Percentiles rank a stretch among this genome's conserved stretches.
These are phyloP conservation scores for Archegozetes longisetosus DNA, from an alignment of 1,140 invertebrate species.

Conservation along the genomic window DNA sequence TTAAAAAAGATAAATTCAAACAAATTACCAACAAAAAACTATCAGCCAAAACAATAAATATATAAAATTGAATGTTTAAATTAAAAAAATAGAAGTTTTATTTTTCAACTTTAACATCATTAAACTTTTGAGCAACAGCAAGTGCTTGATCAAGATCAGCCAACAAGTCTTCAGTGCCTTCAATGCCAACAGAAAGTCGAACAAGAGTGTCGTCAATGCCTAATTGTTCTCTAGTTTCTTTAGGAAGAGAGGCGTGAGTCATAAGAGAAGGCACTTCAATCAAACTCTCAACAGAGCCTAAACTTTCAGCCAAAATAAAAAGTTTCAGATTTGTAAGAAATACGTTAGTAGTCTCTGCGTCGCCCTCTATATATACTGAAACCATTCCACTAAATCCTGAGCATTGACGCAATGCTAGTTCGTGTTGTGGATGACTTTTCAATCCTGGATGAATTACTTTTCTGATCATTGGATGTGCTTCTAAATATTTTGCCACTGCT, in stretches of 20 bases:
- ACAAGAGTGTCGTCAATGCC: constrained; percentile 76
- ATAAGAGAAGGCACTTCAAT: constrained; percentile 42
- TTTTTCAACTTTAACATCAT: not conserved
- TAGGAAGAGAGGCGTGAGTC: constrained; percentile 33
- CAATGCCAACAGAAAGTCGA: constrained; percentile 77
- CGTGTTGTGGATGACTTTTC: constrained; percentile 77
- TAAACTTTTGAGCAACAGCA: not conserved
- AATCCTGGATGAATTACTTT: constrained; percentile 76
- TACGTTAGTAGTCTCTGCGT: constrained; percentile 49
- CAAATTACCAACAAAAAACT: no score
- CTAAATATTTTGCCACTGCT: constrained; percentile 58
- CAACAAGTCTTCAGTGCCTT: constrained; percentile 69
- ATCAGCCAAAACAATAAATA: no score
- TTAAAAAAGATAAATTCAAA: no score
- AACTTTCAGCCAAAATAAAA: constrained; percentile 80
- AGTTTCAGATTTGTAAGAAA: constrained; percentile 63
- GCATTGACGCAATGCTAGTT: constrained; percentile 63
- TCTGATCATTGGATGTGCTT: constrained; percentile 54
- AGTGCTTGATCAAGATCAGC: constrained; percentile 55
- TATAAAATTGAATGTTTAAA: no score
- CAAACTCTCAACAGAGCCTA: constrained; percentile 89
- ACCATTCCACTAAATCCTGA: constrained; percentile 84
- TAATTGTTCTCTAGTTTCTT: constrained; percentile 47
- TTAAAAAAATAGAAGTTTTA: no score
- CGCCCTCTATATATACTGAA: constrained; percentile 69